Evolutionary conservation across 1,140 invertebrate species (phyloP).

Genomic region (Chymomyza costata): DNA sequence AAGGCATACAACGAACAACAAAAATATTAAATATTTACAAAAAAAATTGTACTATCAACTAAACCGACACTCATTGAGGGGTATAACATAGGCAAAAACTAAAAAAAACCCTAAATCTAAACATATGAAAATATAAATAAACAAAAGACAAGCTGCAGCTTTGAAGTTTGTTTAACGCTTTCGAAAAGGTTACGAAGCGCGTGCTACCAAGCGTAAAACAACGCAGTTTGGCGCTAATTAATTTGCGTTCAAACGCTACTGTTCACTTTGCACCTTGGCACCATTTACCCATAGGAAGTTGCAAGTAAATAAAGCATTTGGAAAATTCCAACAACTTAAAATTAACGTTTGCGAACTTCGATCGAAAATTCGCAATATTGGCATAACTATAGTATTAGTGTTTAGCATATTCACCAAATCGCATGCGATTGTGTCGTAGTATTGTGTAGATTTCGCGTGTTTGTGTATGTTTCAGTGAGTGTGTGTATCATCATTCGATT

Average conservation of each 20-base stretch:
- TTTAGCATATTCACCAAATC: constrained; percentile 25
- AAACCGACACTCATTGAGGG: constrained; percentile 38
- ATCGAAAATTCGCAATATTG: constrained; percentile 38
- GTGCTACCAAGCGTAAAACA: constrained; percentile 48
- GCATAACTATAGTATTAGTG: constrained; percentile 34
- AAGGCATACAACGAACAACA: constrained; percentile 44
- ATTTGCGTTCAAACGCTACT: constrained; percentile 25
- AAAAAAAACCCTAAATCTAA: constrained; percentile 35
- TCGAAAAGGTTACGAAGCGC: constrained; percentile 32
- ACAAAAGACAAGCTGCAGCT: constrained; percentile 51
- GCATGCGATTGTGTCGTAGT: constrained; percentile 57
- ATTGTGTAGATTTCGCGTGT: constrained; percentile 14
- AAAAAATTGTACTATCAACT: constrained; percentile 48
- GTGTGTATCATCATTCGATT: constrained; percentile 54
- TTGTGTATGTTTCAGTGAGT: constrained; percentile 34
- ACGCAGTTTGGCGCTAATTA: constrained; percentile 25
- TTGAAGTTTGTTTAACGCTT: constrained; percentile 43
- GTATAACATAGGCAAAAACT: constrained; percentile 21
- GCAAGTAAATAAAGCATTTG: constrained; percentile 36
- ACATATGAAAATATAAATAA: constrained; percentile 24
- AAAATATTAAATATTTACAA: constrained; percentile 72
- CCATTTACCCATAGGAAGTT: constrained; percentile 21
- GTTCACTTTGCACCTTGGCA: constrained; percentile 55
- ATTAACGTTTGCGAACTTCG: constrained; percentile 39
- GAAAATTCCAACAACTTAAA: constrained; percentile 60